These are phyloP conservation scores for Sebastolobus alascanus DNA, from an alignment of 2,797 vertebrate species.

Conservation along the genomic window DNA sequence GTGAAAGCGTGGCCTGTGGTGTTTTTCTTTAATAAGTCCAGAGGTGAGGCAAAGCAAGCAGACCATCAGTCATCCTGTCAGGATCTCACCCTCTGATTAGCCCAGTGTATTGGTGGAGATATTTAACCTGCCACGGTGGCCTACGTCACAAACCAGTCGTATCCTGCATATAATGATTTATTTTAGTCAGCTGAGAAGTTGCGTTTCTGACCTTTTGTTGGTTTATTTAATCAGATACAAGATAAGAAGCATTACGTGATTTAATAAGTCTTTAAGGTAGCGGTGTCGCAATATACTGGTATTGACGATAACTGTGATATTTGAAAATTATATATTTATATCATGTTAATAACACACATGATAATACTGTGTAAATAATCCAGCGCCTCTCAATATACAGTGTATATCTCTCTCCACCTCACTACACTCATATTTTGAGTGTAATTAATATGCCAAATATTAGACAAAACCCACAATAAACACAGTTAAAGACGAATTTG, in stretches of 20 bases:
- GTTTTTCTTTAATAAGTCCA: slow-evolving; percentile 85
- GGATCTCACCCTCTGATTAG: slow-evolving; percentile 68
- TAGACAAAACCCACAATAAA: too few relatives aligned
- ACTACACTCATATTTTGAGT: too few relatives aligned
- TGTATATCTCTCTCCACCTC: too few relatives aligned
- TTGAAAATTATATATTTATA: too few relatives aligned
- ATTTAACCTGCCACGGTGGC: slow-evolving; percentile 68
- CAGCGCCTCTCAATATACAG: too few relatives aligned
- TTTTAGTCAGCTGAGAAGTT: slow-evolving; percentile 41
- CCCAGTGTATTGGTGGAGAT: slow-evolving; percentile 53
- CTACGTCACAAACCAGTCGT: slow-evolving; percentile 30
- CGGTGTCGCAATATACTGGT: accelerated
- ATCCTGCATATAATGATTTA: slow-evolving; percentile 26
- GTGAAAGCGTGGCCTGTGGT: slow-evolving; percentile 68
- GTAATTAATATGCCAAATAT: too few relatives aligned
- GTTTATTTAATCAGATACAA: slow-evolving; percentile 12
- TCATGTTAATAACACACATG: too few relatives aligned
- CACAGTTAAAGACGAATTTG: too few relatives aligned
- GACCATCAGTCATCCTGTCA: slow-evolving; percentile 80
- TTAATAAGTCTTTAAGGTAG: too few relatives aligned
- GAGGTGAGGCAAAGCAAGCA: slow-evolving; percentile 79
- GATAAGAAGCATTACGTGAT: background rate
- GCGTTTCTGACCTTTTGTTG: slow-evolving; percentile 19
- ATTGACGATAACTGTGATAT: accelerated
- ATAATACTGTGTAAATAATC: too few relatives aligned